Evolutionary conservation across 2,888 invertebrate species (phyloP).

Genomic region (Eupithecia exiguata): DNA sequence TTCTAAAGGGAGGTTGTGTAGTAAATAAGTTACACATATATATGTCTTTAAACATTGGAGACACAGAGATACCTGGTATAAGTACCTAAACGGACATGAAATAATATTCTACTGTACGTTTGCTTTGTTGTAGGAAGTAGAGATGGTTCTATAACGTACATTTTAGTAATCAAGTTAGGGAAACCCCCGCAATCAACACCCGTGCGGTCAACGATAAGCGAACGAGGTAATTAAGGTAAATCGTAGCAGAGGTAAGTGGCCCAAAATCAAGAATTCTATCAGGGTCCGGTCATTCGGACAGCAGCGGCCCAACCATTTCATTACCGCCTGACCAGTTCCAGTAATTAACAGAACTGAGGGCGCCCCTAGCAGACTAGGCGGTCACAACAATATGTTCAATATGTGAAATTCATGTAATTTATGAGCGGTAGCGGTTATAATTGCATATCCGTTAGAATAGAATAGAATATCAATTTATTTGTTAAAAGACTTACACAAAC

Average conservation of each 20-base stretch:
- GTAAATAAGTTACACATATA: too few species aligned
- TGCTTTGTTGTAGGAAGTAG: too few species aligned
- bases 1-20: too few species aligned
- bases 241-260: not conserved
- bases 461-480: too few species aligned
- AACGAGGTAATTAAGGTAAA: not conserved
- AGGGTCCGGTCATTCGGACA: not conserved
- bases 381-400: too few species aligned
- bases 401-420: too few species aligned
- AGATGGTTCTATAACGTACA: too few species aligned
- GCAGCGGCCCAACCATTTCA: not conserved
- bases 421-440: too few species aligned
- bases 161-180: not conserved
- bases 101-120: too few species aligned
- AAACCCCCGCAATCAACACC: not conserved
- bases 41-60: not conserved
- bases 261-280: not conserved
- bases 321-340: not conserved
- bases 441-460: too few species aligned
- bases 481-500: too few species aligned
- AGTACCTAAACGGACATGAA: too few species aligned
- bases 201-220: not conserved
- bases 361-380: not conserved
- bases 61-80: not conserved
- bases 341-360: not conserved